Evolutionary conservation across 2,797 vertebrate genomes (phyloP).

Genomic region (Amazona ochrocephala): DNA sequence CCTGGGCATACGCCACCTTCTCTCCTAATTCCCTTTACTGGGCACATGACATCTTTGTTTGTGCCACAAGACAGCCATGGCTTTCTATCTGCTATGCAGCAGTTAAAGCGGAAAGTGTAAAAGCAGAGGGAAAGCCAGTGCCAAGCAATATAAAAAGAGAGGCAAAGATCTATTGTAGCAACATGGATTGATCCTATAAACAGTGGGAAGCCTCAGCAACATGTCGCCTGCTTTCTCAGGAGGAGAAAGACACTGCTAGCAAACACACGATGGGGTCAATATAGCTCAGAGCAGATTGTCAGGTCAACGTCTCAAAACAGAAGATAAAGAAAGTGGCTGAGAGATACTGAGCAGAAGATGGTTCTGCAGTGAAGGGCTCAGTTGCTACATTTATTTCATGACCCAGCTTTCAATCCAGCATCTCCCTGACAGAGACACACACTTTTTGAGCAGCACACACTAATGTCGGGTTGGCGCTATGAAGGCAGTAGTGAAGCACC

Average conservation of each 20-base stretch:
- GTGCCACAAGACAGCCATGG: accelerated
- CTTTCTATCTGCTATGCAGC: accelerated
- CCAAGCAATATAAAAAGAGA: neutral
- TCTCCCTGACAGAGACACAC: neutral
- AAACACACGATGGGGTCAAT: accelerated
- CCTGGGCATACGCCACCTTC: neutral
- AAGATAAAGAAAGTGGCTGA: neutral
- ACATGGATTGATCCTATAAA: accelerated
- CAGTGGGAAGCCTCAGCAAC: neutral
- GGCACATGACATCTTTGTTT: neutral
- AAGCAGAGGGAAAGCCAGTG: neutral
- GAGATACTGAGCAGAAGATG: neutral
- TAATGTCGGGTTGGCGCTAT: neutral
- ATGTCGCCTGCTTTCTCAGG: neutral
- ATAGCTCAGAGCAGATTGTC: neutral
- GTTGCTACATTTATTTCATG: too few relatives aligned
- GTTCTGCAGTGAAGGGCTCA: neutral
- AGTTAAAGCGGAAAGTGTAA: neutral
- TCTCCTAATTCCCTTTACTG: neutral
- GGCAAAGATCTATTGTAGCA: neutral
- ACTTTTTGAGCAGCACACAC: neutral
- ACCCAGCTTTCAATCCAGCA: neutral
- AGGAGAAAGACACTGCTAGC: neutral
- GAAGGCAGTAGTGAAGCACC: neutral
- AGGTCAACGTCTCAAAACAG: accelerated